phyloP scores from a whole-genome alignment of 1,140 invertebrate species.

The Lepeophtheirus salmonis region DNA sequence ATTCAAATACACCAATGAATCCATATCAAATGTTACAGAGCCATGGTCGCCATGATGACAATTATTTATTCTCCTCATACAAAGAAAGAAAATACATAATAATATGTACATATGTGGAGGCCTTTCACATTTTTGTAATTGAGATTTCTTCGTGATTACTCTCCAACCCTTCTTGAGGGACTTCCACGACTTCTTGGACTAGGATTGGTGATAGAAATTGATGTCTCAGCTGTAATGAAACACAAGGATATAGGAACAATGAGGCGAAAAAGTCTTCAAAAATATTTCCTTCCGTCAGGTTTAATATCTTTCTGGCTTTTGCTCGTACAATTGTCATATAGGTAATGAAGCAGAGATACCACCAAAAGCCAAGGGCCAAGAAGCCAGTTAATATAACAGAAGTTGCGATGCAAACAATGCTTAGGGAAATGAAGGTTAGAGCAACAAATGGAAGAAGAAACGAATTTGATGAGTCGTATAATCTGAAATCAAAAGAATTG shows the following conservation, averaged over 20 bases:
- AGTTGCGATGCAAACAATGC: background rate
- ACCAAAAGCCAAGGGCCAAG: background rate
- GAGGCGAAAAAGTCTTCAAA: constrained; percentile 6
- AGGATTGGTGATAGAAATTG: no score
- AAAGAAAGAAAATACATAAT: no score
- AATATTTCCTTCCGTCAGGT: background rate
- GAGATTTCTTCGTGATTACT: no score
- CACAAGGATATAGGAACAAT: background rate
- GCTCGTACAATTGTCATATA: background rate
- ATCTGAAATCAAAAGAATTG: background rate
- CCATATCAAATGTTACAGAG: no score
- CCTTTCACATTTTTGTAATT: no score
- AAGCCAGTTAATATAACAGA: background rate
- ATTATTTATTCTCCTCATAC: no score
- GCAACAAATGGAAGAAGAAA: background rate
- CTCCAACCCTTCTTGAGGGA: no score
- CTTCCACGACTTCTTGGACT: no score
- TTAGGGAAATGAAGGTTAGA: background rate
- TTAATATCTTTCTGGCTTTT: background rate
- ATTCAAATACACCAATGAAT: no score
- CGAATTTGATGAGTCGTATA: background rate
- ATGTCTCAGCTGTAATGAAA: background rate
- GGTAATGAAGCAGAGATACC: background rate
- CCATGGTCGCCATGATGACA: no score
- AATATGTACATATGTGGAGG: no score